Percentiles rank a stretch among this genome's conserved stretches.
These are phyloP conservation scores for Onchidella celtica DNA, from an alignment of 2,888 invertebrate genomes.

Conservation along the genomic window DNA sequence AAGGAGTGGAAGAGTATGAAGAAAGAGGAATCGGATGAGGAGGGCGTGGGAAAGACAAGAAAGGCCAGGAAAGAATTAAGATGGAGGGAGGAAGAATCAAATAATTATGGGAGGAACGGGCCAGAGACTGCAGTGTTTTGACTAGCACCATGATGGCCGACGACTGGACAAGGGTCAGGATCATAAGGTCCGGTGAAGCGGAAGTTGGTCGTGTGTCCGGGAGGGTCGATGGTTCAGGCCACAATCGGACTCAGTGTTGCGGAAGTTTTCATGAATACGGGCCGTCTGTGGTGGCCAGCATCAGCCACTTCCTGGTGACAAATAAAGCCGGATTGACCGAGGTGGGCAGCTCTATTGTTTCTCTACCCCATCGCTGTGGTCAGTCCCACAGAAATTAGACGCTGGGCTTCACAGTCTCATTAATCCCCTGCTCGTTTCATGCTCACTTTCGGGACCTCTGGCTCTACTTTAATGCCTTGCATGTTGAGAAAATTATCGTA, in stretches of 20 bases:
- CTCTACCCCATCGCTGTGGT: neutral
- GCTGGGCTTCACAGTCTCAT: neutral
- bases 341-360: neutral
- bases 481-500: no score
- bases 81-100: neutral
- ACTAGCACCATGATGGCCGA: neutral
- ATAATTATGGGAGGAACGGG: neutral
- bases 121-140: neutral
- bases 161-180: neutral
- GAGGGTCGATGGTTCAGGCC: neutral
- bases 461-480: no score
- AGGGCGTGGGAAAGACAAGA: no score
- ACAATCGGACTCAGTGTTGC: slow-evolving; percentile 17
- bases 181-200: neutral
- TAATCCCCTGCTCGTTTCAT: neutral
- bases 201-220: neutral
- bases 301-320: neutral
- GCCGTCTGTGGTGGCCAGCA: neutral
- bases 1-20: no score
- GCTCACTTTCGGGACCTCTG: neutral
- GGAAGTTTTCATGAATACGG: slow-evolving; percentile 5
- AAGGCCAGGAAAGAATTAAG: no score
- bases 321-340: neutral
- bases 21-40: no score
- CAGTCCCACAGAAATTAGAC: neutral